Percentiles rank a stretch among this genome's conserved stretches.
These are phyloP conservation scores for Drosophila eugracilis DNA, from an alignment of 1,140 invertebrate genomes.

Conservation along the genomic window DNA sequence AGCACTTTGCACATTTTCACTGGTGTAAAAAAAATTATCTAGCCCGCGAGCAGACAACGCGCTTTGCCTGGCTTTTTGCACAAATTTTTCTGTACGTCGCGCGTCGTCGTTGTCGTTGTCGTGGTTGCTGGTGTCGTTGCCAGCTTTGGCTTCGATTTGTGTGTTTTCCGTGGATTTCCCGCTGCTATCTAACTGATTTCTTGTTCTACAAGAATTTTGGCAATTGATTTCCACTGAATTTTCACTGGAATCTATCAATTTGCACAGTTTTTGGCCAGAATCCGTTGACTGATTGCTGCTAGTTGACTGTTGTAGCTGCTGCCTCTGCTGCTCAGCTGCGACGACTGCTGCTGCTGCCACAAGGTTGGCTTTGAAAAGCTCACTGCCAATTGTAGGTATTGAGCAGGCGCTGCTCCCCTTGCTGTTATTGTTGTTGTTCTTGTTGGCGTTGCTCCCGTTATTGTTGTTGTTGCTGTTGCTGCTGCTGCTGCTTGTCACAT, in stretches of 20 bases:
- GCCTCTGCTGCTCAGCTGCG: slow-evolving; percentile 77
- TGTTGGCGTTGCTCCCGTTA: background rate
- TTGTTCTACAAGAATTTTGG: background rate
- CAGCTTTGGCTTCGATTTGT: background rate
- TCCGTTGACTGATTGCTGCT: slow-evolving; percentile 47
- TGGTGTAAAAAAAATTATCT: slow-evolving; percentile 46
- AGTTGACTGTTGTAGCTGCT: slow-evolving; percentile 39
- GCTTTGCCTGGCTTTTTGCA: slow-evolving; percentile 56
- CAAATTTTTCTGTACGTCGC: slow-evolving; percentile 76
- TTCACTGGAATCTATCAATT: slow-evolving; percentile 22
- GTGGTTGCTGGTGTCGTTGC: background rate
- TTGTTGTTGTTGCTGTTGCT: slow-evolving; percentile 20
- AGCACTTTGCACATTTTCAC: slow-evolving; percentile 73
- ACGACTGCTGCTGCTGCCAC: slow-evolving; percentile 63
- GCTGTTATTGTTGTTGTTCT: slow-evolving; percentile 1
- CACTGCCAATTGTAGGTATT: slow-evolving; percentile 70
- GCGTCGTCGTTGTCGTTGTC: slow-evolving; percentile 36
- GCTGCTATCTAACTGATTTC: background rate
- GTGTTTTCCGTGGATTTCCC: background rate
- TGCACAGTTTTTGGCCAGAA: slow-evolving; percentile 34
- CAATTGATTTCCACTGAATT: slow-evolving; percentile 35
- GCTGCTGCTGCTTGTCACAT: slow-evolving; percentile 45
- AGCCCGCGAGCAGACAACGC: slow-evolving; percentile 27
- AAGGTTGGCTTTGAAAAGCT: slow-evolving; percentile 76
- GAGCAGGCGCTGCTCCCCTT: slow-evolving; percentile 70